Evolutionary conservation across 2,113 vertebrate species (phyloP), one percentile per base, ranked within the genome.

Genomic region (Mustela nigripes): DNA sequence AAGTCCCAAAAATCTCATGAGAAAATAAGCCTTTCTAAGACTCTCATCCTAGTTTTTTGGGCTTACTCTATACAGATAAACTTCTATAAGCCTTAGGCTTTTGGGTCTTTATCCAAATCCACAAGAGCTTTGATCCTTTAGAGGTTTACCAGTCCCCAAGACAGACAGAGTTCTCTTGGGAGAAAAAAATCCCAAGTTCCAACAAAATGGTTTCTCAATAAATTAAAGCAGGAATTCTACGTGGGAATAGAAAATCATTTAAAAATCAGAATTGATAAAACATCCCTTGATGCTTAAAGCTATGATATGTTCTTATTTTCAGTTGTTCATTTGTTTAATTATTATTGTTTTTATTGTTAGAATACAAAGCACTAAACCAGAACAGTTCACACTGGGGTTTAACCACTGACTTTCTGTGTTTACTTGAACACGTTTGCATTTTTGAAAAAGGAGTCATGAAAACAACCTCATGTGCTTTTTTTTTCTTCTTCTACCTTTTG

Each of bases 1-100:
- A 98, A 98, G 98, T 98, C 94, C 91, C 91, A 97, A 97, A 98
- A 96, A 83, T 98, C 97, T 96, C 97, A 93, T 98, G 97, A 98
- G 98, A 98, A 98, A 98, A 89, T 90, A 94, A 91, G 78, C 69
- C 42, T 42, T 94, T 67, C 36, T 65, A 60, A 97, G 93, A 96
- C 94, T 98, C 97, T 95, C 91, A 91, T 92, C 82, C 79, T 90
- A 91, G 71, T 95, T 93, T 94, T 83, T 62, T 48, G 71, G 97
- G 86, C 82, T 98, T 95, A 86, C 71, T 95, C 91, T 96, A 69
- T 85, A 98, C 50, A 97, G 98, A 98, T 98, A 96, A 98, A 98
- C 96, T 95, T 97, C 83, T 80, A 92, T 94, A 97, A 98, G 91
- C 80, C 94, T 94, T 79, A 60, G 94, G 96, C 94, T 97, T 97